Percentiles rank a stretch among this genome's conserved stretches.
Conservation (phyloP, 2,888 invertebrate genomes). For the Agrochola lychnidis region DNA sequence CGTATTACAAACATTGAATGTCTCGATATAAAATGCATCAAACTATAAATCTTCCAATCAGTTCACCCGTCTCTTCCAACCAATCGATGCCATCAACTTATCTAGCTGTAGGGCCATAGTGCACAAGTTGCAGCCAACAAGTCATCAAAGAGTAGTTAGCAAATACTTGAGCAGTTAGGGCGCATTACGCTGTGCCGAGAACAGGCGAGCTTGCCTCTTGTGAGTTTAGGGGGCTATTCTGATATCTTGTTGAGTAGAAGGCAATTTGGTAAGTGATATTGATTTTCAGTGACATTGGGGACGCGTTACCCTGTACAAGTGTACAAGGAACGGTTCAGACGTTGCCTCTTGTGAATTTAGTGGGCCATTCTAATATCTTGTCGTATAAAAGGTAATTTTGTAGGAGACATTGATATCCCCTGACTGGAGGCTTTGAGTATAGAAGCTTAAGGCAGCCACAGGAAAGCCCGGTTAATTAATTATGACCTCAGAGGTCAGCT, state of each 20-base stretch:
- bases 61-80: neutral
- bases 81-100: constrained; percentile 5
- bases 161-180: constrained; percentile 80
- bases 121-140: constrained; percentile 67
- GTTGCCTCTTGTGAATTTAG: constrained; percentile 62
- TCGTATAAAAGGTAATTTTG: neutral
- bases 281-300: constrained; percentile 22
- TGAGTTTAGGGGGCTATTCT: constrained; percentile 57
- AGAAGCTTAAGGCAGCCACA: too few relatives aligned
- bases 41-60: too few relatives aligned
- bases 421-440: too few relatives aligned
- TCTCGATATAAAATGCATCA: neutral
- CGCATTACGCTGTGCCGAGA: constrained; percentile 67
- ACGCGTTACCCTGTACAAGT: constrained; percentile 67
- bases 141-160: constrained; percentile 81
- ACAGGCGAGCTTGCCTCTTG: constrained; percentile 67
- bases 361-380: constrained; percentile 52
- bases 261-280: neutral
- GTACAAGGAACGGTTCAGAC: constrained; percentile 25
- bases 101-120: constrained; percentile 19
- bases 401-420: neutral
- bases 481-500: too few relatives aligned
- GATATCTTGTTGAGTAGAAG: neutral
- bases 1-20: neutral
- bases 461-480: too few relatives aligned